Evolutionary conservation across 1,140 invertebrate species (phyloP), one percentile per base, ranked within the genome.

Genomic region (Ridgeia piscesae): DNA sequence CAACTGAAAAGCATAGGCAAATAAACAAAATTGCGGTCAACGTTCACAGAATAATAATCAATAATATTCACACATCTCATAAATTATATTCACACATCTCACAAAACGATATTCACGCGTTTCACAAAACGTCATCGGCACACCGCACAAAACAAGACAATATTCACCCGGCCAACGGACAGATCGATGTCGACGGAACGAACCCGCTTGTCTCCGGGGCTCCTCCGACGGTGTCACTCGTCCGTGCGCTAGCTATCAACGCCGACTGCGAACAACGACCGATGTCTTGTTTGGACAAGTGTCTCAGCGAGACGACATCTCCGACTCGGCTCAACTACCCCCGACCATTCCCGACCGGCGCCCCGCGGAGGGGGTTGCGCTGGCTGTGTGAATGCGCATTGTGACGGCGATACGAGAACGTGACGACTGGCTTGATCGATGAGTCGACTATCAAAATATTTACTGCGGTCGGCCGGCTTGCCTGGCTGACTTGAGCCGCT

Each of bases 381-480:
- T 31, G 58, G 6, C 27, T 8, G 58, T 77, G 58, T 77, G 58
- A 77, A 77, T 77, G 58, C 58, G 58, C 58, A 77, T 77, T 77
- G 58, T 77, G 58, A 77, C 58, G 58, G 58, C 58, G 58, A 77
- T 21, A 21, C 17, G 0, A 77, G 17, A 21, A 77, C 58, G 58
- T 77, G 58, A 77, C 58, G 58, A 77, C 58, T 77, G 58, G 58
- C 17, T 17, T 77, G 58, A 77, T 77, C 17, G 58, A 77, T 77
- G 58, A 77, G 58, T 77, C 58, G 58, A 77, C 58, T 77, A 77
- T 77, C 58, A 77, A 77, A 77, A 77, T 77, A 77, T 77, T 77
- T 77, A 77, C 58, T 77, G 58, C 58, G 58, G 17, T 77, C 58
- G 58, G 17, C 14, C 58, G 58, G 58, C 58, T n/a, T 77, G 14